Evolutionary conservation across 2,113 vertebrate species (phyloP), one percentile per base, ranked within the genome.

Genomic region (Zosterops borbonicus): DNA sequence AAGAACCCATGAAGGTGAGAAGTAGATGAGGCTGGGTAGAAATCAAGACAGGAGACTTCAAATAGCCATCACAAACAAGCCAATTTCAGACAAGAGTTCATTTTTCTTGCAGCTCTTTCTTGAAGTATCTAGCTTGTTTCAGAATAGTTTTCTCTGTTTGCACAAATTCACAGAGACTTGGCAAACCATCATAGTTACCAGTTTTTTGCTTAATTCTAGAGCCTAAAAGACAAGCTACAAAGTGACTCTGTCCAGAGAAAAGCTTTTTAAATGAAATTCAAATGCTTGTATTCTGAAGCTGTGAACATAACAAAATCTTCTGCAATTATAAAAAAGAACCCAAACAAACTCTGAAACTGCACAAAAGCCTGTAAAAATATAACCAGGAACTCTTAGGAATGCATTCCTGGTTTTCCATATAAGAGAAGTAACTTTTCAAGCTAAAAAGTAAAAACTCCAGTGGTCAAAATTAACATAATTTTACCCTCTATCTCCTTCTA

Each of bases 21-120:
- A 19, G 16, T 3, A 11, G 12, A 15, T 4, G 11, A 2, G 7
- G 3, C 4, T 27, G 9, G 8, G 5, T 4, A 14, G 25, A 65
- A 56, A 83, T 24, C 25, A 52, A 64, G 24, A n/a, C 3, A 28
- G 11, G 12, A 13, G 35, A 63, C 31, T 55, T 89, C 47, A 16
- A 81, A 82, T 3, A 78, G 8, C 14, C 21, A 70, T n/a, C 50
- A 53, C 2, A 14, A 87, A 35, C 27, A 64, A 22, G 5, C 5
- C 29, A 12, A 28, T 56, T 79, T 88, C 68, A 58, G 27, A 59
- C 5, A 87, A 29, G 6, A 65, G 22, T 29, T 69, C 5, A 62
- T 49, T 8, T 19, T 67, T 37, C 42, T 78, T 52, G 52, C 9
- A 22, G 39, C 15, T 75, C 23, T 28, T 52, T 46, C n/a, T 68